Evolutionary conservation across 30 jellyfish, hydroid and myxozoan species (phyloP), one percentile per base, ranked within the genome.

Genomic region (Aurelia aurita): DNA sequence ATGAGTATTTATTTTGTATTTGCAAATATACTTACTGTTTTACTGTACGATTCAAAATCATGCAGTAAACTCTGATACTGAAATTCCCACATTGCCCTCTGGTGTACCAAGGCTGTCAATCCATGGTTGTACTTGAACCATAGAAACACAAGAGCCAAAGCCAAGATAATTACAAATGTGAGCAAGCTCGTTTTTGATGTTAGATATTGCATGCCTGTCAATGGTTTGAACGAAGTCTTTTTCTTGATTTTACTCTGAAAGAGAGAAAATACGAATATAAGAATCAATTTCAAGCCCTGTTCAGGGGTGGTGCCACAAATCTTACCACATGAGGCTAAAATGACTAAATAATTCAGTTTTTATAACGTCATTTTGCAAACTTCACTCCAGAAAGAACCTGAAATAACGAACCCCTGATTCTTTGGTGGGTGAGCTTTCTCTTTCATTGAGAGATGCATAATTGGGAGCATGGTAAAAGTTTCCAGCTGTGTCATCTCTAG

Each of bases 11-110:
- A 2, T 31, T 31, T 31, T 31, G 43, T 31, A 31, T 31, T 31
- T 39, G 51, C 16, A 39, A 39, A 39, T 39, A 39, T 15, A 49
- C 59, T 70, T 9, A 79, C 81, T 54, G 65, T 46, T 79, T 65
- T 68, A 34, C 70, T 62, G n/a, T 79, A 79, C 2, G 57, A 15
- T 19, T 58, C 90, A 79, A 79, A 79, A 32, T 84, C 88, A 23
- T 84, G 86, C 59, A 84, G 73, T 27, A 84, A 75, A 2, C 47
- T 64, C 28, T 84, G 88, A 84, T 84, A 84, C 21, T 74, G 63
- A 5, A 61, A 58, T 25, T 72, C 94, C 94, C 94, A 84, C 47
- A 72, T 74, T n/a, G 80, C 88, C 45, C 94, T 44, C 55, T 84
- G 94, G 29, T 69, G 67, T 3, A 66, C 21, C 20, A 84, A 65